phyloP scores from a whole-genome alignment of 2,797 vertebrate genomes.

The Oceanodroma leucorhoa region DNA sequence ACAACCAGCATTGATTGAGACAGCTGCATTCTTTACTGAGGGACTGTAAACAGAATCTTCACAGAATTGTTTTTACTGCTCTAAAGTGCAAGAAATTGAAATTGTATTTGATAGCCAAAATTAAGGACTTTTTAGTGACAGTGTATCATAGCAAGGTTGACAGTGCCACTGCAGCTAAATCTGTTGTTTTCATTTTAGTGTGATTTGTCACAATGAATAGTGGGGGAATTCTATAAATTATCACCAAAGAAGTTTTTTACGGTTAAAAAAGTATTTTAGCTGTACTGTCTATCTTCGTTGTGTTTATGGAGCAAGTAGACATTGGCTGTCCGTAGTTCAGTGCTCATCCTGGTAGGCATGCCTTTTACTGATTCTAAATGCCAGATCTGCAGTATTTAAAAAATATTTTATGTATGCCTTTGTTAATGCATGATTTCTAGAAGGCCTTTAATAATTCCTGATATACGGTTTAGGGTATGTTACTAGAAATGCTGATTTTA shows the following conservation, averaged over 20 bases:
- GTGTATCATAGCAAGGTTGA: slow-evolving; percentile 44
- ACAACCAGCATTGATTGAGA: slow-evolving; percentile 75
- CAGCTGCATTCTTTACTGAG: slow-evolving; percentile 73
- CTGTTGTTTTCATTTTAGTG: slow-evolving; percentile 55
- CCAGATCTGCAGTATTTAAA: neutral
- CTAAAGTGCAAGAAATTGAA: slow-evolving; percentile 46
- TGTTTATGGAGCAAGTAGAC: neutral
- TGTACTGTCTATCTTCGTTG: neutral
- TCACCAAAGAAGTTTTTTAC: slow-evolving; percentile 39
- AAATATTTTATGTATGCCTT: neutral
- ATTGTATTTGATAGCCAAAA: slow-evolving; percentile 49
- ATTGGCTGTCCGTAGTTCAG: fast-evolving
- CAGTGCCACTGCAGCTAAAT: slow-evolving; percentile 42
- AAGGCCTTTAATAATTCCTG: neutral
- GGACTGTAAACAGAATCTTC: slow-evolving; percentile 36
- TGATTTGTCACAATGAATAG: slow-evolving; percentile 33
- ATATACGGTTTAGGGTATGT: neutral
- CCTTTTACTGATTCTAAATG: neutral
- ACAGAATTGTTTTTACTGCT: slow-evolving; percentile 46
- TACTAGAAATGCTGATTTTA: neutral
- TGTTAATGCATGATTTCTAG: neutral
- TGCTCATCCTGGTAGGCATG: neutral
- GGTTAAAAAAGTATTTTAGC: neutral
- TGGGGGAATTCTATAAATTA: slow-evolving; percentile 56
- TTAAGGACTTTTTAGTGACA: slow-evolving; percentile 54